Base-by-base conservation (phyloP, 2,113 vertebrate genomes). In the Aphelocoma coerulescens region DNA sequence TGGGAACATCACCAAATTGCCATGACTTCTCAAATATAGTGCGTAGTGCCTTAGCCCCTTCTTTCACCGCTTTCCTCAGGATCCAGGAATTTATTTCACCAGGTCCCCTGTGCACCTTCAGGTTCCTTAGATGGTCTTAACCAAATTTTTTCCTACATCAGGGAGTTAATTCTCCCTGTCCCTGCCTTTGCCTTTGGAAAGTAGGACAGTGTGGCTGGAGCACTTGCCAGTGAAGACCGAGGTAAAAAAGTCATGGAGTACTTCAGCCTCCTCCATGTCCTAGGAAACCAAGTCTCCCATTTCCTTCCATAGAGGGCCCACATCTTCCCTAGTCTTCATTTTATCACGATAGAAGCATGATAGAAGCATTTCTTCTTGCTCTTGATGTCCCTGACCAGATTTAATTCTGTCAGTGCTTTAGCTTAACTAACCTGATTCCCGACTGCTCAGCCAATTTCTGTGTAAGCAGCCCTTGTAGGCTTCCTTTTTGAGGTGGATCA, bases 1-100 rank as follows among this genome's bases (percentile, higher is more conserved):
- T 0, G 3, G 32, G 26, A 69, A 13, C 21, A 32, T 75, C 17
- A 62, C 4, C 0, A 0, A 33, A 67, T 9, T 58, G 5, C 24
- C 10, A 4, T 7, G 16, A 58, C 27, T 81, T 58, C 52, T 81
- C 33, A 24, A 66, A 69, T 41, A 55, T 15, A 26, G 26, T 54
- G 9, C 35, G 49, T 9, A 48, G 23, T 44, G 16, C 4, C 46
- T 67, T n/a, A 59, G 18, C 9, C 41, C 26, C 11, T 41, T 89
- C 27, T 59, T n/a, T 32, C 5, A 62, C 12, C 11, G 27, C 17
- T 43, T 63, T 69, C 41, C 8, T 69, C 30, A 62, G 8, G 10
- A 62, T 19, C 15, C 7, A 13, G 16, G 6, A 18, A 74, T 62
- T 30, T n/a, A 35, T 55, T 22, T 49, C 4, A 24, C 37, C 16